Percentiles rank a stretch among this genome's conserved stretches.
Evolutionary conservation across 2,888 invertebrate genomes (phyloP).

Genomic region (Hypercompe scribonia): DNA sequence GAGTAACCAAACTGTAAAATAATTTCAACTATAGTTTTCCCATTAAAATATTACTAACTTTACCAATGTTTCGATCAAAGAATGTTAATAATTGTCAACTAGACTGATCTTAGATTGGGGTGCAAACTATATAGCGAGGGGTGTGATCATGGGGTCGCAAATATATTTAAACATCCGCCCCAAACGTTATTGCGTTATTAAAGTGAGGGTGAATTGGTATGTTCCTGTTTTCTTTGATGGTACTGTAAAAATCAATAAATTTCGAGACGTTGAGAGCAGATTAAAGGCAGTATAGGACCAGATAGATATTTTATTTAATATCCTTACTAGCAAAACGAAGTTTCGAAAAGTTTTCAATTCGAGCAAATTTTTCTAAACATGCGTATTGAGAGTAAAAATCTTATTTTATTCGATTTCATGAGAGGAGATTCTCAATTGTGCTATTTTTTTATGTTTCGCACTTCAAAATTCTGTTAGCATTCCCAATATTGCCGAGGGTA

Average conservation of each 20-base stretch:
- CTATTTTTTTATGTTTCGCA: too few species aligned
- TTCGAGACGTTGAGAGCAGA: conserved; percentile 32
- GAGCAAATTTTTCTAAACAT: background rate
- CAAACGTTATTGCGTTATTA: conserved; percentile 70
- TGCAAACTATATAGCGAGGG: conserved; percentile 34
- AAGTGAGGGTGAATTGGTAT: conserved; percentile 49
- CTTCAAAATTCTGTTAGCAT: too few species aligned
- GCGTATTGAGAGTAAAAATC: too few species aligned
- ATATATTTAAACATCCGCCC: conserved; percentile 72
- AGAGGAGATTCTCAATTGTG: too few species aligned
- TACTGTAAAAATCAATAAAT: conserved; percentile 47
- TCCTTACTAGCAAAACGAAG: background rate
- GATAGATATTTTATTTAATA: conserved; percentile 8
- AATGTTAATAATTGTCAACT: conserved; percentile 55
- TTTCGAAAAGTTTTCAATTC: background rate
- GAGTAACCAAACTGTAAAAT: background rate
- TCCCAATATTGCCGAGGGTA: too few species aligned
- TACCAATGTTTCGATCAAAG: conserved; percentile 43
- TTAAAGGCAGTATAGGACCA: conserved; percentile 5
- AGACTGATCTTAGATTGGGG: conserved; percentile 51
- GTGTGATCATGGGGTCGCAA: conserved; percentile 55
- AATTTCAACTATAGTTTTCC: background rate
- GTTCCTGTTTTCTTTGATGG: conserved; percentile 49
- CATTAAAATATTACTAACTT: background rate
- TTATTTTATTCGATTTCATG: too few species aligned